A percentile compares a stretch with the other conserved stretches of the same genome.
phyloP scores from a whole-genome alignment of 2,113 vertebrate genomes.

The Dicrurus megarhynchus region DNA sequence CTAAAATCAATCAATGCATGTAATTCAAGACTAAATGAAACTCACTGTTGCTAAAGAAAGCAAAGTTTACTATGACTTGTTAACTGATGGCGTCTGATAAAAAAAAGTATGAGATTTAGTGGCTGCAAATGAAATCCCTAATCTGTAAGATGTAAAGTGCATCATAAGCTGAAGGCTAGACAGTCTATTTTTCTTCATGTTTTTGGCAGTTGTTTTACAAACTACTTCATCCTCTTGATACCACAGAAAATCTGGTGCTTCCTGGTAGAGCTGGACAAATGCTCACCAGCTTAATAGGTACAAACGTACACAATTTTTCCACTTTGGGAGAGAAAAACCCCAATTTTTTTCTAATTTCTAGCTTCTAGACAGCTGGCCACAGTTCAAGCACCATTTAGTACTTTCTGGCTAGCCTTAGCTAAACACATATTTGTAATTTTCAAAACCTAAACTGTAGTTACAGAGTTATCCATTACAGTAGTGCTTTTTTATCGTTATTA shows the following conservation, averaged over 20 bases:
- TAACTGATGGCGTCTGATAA: neutral
- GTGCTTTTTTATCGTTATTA: conserved; percentile 1
- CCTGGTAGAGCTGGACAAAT: neutral
- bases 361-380: neutral
- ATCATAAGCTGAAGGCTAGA: neutral
- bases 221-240: neutral
- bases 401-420: conserved; percentile 31
- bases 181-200: neutral
- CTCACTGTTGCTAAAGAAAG: neutral
- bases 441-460: conserved; percentile 37
- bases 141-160: neutral
- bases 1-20: neutral
- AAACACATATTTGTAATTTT: neutral
- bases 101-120: neutral
- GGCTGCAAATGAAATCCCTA: neutral
- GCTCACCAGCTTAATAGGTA: neutral
- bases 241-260: neutral
- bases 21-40: neutral
- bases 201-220: neutral
- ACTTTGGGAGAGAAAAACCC: neutral
- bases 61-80: neutral
- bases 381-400: neutral
- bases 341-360: conserved; percentile 18
- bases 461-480: conserved; percentile 1
- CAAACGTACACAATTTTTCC: neutral